Conservation (phyloP, 2,797 vertebrate genomes). For the Poecilia picta region DNA sequence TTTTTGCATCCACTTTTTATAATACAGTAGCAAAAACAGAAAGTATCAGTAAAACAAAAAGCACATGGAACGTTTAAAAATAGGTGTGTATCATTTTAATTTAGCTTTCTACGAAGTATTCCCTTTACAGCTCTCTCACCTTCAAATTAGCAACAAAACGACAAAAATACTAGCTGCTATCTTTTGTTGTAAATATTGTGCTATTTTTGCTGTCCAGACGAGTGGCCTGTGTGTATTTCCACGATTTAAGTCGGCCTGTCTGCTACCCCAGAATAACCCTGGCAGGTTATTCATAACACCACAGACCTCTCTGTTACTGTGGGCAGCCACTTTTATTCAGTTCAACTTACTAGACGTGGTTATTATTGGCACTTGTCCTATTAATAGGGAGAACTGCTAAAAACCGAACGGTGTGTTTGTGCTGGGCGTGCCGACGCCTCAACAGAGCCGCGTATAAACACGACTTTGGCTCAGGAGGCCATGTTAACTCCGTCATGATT, state of each 20-base stretch:
- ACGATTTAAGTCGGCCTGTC: constrained; percentile 62
- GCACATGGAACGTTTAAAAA: background rate
- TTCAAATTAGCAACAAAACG: background rate
- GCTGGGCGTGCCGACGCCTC: constrained; percentile 64
- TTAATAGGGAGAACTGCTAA: constrained; percentile 81
- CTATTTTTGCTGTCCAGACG: constrained; percentile 65
- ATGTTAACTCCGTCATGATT: constrained; percentile 48
- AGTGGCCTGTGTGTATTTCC: constrained; percentile 63
- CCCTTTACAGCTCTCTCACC: background rate
- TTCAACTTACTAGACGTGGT: constrained; percentile 63
- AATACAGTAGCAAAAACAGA: background rate
- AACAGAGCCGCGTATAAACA: constrained; percentile 68
- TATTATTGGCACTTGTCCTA: constrained; percentile 80
- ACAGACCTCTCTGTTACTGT: constrained; percentile 71
- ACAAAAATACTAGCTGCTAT: constrained; percentile 32
- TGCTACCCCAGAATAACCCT: constrained; percentile 72
- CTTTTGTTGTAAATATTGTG: constrained; percentile 59
- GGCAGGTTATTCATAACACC: constrained; percentile 63
- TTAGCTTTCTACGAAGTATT: background rate
- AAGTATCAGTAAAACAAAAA: background rate
- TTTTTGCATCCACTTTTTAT: background rate
- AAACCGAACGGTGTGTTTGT: constrained; percentile 76
- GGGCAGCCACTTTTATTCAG: constrained; percentile 75
- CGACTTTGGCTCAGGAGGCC: constrained; percentile 43
- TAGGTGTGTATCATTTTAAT: background rate